Evolutionary conservation across 2,113 vertebrate genomes (phyloP), one percentile per base, ranked within the genome.

Genomic region (Shinisaurus crocodilurus): DNA sequence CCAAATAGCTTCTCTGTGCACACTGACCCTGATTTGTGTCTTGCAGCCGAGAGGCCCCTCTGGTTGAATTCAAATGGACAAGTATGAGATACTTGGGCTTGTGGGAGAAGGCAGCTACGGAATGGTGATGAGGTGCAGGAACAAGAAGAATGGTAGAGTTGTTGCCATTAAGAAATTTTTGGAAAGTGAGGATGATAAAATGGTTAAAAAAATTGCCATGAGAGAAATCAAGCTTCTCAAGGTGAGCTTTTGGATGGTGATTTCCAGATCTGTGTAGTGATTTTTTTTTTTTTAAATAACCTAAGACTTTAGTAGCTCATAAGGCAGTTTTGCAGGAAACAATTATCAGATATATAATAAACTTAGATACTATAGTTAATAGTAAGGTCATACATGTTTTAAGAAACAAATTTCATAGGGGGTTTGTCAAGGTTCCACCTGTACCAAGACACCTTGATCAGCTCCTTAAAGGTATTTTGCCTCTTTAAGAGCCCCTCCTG

Each of bases 101-200:
- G 96, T 98, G 45, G 98, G 98, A 34, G 97, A 98, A 95, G 98
- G 98, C 18, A 98, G 98, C 82, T 98, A 98, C 20, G 98, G 98
- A n/a, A 96, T 97, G 32, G 98, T 98, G 89, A 96, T 98, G 70
- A 98, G 98, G 50, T 98, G 98, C 76, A 97, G 98, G 7, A 97
- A 98, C 91, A 96, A 97, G 63, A 97, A 98, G 75, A 97, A 91
- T 10, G 98, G 98, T 6, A 97, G 97, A 77, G 97, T 98, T 20
- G 98, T 98, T 7, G 98, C 98, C 84, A 97, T 98, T 76, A 98
- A 98, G 96, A 98, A 98, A 91, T 98, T 98, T 92, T 80, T 98
- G 95, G 98, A 98, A 94, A 98, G 97, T 0, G 98, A 98, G 32
- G 97, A 98, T 85, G 98, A 98, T 93, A 97, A 97, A 94, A 95